Evolutionary conservation across 2,113 vertebrate species (phyloP).

Genomic region (Entomyzon cyanotis): DNA sequence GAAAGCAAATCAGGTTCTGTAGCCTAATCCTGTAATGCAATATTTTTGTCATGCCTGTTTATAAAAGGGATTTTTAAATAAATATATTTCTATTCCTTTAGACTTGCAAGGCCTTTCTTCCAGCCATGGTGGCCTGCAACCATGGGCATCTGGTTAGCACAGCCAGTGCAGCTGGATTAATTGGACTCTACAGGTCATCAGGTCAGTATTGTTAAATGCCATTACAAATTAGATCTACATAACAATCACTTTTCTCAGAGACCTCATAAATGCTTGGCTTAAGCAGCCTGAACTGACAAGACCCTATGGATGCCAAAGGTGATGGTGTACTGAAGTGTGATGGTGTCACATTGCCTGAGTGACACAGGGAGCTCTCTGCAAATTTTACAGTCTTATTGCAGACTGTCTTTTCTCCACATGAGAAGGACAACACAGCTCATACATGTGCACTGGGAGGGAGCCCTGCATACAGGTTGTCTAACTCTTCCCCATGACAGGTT

Average conservation of each 20-base stretch:
- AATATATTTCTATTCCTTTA: slow-evolving; percentile 23
- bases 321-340: too few species aligned
- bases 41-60: neutral
- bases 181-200: too few species aligned
- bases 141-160: too few species aligned
- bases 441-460: accelerated
- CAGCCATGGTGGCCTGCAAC: too few species aligned
- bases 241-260: too few species aligned
- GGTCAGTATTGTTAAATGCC: too few species aligned
- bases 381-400: neutral
- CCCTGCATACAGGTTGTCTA: neutral
- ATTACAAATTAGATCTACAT: too few species aligned
- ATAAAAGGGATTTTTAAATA: neutral
- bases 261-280: too few species aligned
- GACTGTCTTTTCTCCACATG: too few species aligned
- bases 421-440: accelerated
- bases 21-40: neutral
- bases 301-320: too few species aligned
- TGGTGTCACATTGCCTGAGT: neutral
- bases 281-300: too few species aligned
- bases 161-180: too few species aligned
- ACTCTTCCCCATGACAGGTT: neutral
- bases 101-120: slow-evolving; percentile 41
- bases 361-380: neutral
- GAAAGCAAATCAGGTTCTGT: neutral